Base-by-base conservation (phyloP, 2,888 invertebrate species). In the Poecilus cupreus region DNA sequence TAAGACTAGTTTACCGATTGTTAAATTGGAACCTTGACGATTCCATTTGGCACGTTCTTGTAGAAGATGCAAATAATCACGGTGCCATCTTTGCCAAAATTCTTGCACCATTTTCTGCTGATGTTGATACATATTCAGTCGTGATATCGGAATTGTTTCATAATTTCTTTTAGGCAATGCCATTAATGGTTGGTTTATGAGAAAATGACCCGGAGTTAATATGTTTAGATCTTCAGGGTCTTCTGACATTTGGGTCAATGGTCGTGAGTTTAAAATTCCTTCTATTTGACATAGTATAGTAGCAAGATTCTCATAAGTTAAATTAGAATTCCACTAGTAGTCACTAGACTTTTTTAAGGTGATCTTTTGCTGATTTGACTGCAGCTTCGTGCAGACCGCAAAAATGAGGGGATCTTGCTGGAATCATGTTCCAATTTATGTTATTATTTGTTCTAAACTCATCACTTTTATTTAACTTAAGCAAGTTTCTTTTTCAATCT, bases 31-130 rank as follows among this genome's bases (percentile, higher is more conserved):
- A 6, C n/a, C 11, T 11, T 24, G 4, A 16, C 24, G 24, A 64
- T 64, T 10, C 68, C 68, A 64, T 32, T 64, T 64, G 3, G 24
- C 4, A 3, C 68, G 24, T 32, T 64, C 26, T n/a, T n/a, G n/a
- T n/a, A n/a, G n/a, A n/a, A n/a, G n/a, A n/a, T n/a, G n/a, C n/a
- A n/a, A n/a, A n/a, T n/a, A n/a, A n/a, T n/a, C n/a, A n/a, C n/a
- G n/a, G n/a, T n/a, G n/a, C n/a, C n/a, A n/a, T n/a, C n/a, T 64
- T 64, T 64, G 22, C 68, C 68, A 64, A 26, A 64, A 64, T 24
- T 64, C 11, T 13, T 64, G 68, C 32, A 26, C 26, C 16, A 64
- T 11, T 13, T 26, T 6, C 13, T 64, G 68, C 16, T 26, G n/a
- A n/a, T n/a, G n/a, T n/a, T n/a, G n/a, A n/a, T n/a, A n/a, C n/a